These are phyloP conservation scores for Ophion slaviceki DNA, from an alignment of 2,888 invertebrate genomes.

Conservation along the genomic window DNA sequence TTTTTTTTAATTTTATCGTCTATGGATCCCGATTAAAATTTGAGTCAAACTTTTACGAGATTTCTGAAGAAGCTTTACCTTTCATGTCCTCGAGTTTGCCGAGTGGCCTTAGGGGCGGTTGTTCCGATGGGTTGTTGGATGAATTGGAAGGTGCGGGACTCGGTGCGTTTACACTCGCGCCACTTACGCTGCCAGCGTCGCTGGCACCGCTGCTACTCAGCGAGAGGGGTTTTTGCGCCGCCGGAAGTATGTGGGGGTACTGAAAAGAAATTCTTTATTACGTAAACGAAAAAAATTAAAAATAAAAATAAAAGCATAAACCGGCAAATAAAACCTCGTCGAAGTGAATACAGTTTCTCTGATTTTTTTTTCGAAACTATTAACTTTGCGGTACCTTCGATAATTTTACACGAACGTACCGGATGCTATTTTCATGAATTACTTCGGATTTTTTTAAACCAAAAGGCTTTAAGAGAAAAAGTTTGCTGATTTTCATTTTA, in stretches of 20 bases:
- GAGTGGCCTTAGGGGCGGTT: conserved; percentile 83
- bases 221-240: conserved; percentile 86
- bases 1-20: no score
- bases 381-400: no score
- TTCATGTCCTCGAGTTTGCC: conserved; percentile 97
- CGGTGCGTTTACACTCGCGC: conserved; percentile 77
- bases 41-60: background rate
- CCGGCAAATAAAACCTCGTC: no score
- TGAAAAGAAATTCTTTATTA: conserved; percentile 70
- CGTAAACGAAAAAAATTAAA: background rate
- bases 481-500: no score
- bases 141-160: conserved; percentile 81
- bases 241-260: conserved; percentile 92
- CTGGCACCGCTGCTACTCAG: conserved; percentile 79
- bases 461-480: no score
- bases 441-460: no score
- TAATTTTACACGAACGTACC: no score
- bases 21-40: background rate
- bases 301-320: background rate
- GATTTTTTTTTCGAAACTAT: no score
- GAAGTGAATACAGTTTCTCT: no score
- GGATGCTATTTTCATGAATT: no score
- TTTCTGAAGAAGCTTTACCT: conserved; percentile 78
- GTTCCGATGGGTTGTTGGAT: conserved; percentile 80
- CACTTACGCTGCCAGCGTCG: conserved; percentile 82